These are phyloP conservation scores for Prietella phreatophila DNA, from an alignment of 2,113 vertebrate species.

Conservation along the genomic window DNA sequence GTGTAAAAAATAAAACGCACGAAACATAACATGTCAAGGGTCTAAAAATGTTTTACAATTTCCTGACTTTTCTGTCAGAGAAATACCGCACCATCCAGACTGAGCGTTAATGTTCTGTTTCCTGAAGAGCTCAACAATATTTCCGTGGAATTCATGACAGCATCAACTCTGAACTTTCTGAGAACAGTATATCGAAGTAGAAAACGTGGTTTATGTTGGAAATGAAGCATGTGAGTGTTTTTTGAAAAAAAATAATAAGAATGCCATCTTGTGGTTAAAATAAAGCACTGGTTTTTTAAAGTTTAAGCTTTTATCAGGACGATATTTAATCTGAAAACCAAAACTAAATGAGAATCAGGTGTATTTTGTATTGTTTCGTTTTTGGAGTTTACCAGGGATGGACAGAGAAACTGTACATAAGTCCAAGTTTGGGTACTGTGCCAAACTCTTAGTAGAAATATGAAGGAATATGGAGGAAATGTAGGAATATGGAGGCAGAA, in stretches of 20 bases:
- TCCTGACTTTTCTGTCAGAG: background rate
- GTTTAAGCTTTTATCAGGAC: background rate
- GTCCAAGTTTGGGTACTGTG: background rate
- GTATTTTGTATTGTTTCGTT: background rate
- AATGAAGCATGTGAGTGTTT: background rate
- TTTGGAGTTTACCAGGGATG: background rate
- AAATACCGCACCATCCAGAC: background rate
- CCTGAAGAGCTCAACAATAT: background rate
- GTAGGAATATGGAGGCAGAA: background rate
- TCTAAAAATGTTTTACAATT: background rate
- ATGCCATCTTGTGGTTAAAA: conserved; percentile 54
- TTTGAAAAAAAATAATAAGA: conserved; percentile 27
- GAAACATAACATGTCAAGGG: background rate
- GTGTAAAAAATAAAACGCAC: background rate
- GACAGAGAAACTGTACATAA: background rate
- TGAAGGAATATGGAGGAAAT: background rate
- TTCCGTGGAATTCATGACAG: background rate
- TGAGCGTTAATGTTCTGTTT: background rate
- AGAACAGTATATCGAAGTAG: no score
- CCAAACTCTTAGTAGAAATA: background rate
- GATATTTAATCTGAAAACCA: background rate
- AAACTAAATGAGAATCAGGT: background rate
- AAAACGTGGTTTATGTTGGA: background rate
- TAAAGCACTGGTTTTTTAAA: background rate
- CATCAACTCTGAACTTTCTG: background rate